Conservation (phyloP, 2,113 vertebrate species). For the Heterocephalus glaber region DNA sequence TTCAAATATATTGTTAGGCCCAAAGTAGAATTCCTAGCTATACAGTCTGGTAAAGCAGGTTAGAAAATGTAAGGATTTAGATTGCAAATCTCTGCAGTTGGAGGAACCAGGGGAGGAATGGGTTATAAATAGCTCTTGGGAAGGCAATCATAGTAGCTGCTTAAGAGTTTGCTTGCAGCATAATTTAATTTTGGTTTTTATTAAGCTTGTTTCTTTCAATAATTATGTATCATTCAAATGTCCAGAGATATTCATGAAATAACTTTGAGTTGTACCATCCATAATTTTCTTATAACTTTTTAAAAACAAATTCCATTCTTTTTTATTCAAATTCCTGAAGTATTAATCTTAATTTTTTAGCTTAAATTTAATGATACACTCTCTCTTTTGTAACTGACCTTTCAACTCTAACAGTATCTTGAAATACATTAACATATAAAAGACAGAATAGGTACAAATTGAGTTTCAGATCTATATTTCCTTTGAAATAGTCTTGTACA, state of each 20-base stretch:
- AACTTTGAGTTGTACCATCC: background rate
- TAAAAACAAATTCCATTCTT: background rate
- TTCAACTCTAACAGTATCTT: background rate
- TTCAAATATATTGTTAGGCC: background rate
- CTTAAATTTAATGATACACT: background rate
- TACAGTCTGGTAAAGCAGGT: background rate
- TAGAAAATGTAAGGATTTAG: background rate
- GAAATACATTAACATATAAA: background rate
- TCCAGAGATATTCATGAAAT: background rate
- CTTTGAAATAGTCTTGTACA: slow-evolving; percentile 23
- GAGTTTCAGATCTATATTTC: background rate
- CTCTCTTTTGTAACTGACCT: background rate
- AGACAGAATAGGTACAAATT: background rate
- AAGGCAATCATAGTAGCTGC: background rate
- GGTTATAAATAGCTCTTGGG: background rate
- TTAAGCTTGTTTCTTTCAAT: background rate
- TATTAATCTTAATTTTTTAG: slow-evolving; percentile 2
- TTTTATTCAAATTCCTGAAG: background rate
- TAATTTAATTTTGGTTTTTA: background rate
- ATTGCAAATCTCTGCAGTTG: background rate
- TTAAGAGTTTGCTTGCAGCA: background rate
- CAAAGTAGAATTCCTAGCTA: background rate
- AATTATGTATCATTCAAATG: background rate
- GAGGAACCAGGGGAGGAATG: background rate
- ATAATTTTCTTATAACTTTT: background rate